Evolutionary conservation across 2,888 invertebrate species (phyloP), one percentile per base, ranked within the genome.

Genomic region (Coremacera marginata): DNA sequence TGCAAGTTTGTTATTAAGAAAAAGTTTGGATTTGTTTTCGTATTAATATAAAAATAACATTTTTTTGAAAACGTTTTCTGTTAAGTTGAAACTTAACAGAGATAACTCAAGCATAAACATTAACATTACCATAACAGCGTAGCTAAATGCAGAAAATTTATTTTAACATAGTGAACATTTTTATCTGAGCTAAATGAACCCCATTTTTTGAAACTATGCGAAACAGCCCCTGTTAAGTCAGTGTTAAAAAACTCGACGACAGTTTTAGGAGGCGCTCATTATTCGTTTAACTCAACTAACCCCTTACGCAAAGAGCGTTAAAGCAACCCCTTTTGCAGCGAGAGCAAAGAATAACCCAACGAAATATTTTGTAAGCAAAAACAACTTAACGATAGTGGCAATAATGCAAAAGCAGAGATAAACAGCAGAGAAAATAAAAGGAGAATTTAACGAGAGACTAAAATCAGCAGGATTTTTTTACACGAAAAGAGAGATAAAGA

Each of bases 231-330:
- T 44, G 44, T 7, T 11, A 8, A 8, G 37, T 7, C 7, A 37
- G 37, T 37, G 37, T 8, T 31, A 55, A 34, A 67, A 68, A 79
- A 70, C 74, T 27, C 62, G 52, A 14, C 34, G 49, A 60, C 25
- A 9, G 5, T 27, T 25, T 22, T 1, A 60, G 25, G 0, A 22
- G 22, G n/a, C 60, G 9, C 16, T 9, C 60, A 16, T 27, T 25
- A 60, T 9, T 8, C 27, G 22, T 16, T 14, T 22, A 27, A 14
- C 5, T 22, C 9, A 27, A 25, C 25, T 60, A 16, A 22, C 44
- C 1, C 14, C 2, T 60, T 7, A 0, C 11, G 16, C 60, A 60
- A 7, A 60, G 11, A 57, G 22, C 57, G 7, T 4, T 1, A 60
- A 14, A 27, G 27, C 16, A 60, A 60, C 27, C 7, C 27, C 19